A percentile compares a stretch with the other conserved stretches of the same genome.
Evolutionary conservation across 2,888 invertebrate species (phyloP).

Genomic region (Cephus rjabovi): DNA sequence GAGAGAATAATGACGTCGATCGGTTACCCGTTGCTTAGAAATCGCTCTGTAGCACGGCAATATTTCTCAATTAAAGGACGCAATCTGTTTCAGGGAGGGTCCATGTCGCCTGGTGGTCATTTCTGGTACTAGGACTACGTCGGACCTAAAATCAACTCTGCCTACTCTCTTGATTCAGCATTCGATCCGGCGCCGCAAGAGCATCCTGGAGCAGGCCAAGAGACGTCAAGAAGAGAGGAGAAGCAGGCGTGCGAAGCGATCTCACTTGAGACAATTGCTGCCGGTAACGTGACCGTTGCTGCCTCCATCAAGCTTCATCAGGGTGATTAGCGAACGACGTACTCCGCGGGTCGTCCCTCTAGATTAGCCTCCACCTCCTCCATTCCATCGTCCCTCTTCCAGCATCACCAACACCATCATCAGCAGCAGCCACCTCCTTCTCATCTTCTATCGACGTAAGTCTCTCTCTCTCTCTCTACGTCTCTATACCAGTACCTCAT

Average conservation of each 20-base stretch:
- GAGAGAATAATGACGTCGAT: conserved; percentile 33
- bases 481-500: neutral
- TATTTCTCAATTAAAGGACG: neutral
- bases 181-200: neutral
- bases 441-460: neutral
- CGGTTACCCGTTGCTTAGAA: conserved; percentile 15
- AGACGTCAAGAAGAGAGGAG: neutral
- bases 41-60: neutral
- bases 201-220: neutral
- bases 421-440: conserved; percentile 9
- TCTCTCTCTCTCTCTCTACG: neutral
- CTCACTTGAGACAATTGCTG: conserved; percentile 48
- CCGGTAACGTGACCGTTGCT: conserved; percentile 17
- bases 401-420: neutral
- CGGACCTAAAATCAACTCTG: neutral
- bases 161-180: neutral
- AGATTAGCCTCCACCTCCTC: conserved; percentile 35
- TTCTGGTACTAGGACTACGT: neutral
- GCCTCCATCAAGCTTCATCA: conserved; percentile 41
- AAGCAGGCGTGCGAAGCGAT: conserved; percentile 50
- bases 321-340: conserved; percentile 40
- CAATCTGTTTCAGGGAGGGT: neutral
- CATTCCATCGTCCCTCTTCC: neutral
- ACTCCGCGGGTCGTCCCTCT: conserved; percentile 43
- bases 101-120: neutral